phyloP scores from a whole-genome alignment of 2,888 invertebrate species.

The Cepaea hortensis region DNA sequence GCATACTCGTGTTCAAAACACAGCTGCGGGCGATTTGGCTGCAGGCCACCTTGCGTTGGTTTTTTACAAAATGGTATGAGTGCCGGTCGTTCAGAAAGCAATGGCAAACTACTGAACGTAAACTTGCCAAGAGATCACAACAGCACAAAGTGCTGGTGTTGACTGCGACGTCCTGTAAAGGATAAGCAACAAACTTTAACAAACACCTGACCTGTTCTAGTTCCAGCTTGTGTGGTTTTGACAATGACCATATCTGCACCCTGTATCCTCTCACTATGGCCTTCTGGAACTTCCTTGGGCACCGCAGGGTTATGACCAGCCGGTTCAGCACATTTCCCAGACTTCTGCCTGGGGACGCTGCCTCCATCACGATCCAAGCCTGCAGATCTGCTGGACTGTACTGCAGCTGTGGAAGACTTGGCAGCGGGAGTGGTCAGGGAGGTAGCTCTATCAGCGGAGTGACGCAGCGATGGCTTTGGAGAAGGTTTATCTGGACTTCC shows the following conservation, averaged over 20 bases:
- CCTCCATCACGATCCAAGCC: not conserved
- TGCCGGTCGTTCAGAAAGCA: no score
- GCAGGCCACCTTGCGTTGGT: no score
- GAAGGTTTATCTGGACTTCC: not conserved
- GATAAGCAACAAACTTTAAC: no score
- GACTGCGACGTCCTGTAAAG: no score
- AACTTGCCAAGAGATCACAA: no score
- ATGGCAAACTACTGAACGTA: no score
- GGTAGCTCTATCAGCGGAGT: not conserved
- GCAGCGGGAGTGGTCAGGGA: not conserved
- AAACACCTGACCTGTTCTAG: slow-evolving; percentile 4
- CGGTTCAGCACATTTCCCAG: not conserved
- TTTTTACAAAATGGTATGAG: no score
- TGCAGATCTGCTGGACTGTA: not conserved
- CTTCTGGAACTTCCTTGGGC: no score
- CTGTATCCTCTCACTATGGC: not conserved
- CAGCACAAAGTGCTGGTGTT: no score
- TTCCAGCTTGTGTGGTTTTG: not conserved
- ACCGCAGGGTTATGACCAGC: not conserved
- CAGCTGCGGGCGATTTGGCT: no score
- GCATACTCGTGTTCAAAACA: no score
- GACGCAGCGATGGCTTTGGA: not conserved
- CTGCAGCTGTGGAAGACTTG: not conserved
- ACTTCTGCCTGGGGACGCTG: not conserved
- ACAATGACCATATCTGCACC: slow-evolving; percentile 20